Conservation (phyloP, 1,140 invertebrate species). For the Chironomus tepperi region DNA sequence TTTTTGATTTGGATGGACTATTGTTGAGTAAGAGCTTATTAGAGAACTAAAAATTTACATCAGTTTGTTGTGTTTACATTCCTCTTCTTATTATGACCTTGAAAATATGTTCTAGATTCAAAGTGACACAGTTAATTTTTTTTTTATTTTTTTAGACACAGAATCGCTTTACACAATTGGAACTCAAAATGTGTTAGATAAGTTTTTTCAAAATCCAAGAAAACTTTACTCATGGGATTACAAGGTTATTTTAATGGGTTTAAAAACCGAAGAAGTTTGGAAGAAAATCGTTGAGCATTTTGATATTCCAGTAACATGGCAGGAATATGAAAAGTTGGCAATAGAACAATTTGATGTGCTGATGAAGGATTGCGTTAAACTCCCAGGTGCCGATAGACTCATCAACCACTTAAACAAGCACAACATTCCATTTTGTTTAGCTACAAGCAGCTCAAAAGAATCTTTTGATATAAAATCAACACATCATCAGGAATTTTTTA, state of each 20-base stretch:
- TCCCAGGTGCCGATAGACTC: constrained; percentile 69
- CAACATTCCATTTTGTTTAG: constrained; percentile 75
- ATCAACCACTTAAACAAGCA: constrained; percentile 69
- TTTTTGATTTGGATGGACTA: constrained; percentile 78
- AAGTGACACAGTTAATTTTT: neutral
- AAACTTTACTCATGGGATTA: constrained; percentile 68
- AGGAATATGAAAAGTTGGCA: constrained; percentile 52
- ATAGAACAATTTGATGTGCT: constrained; percentile 40
- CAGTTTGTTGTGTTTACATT: too few relatives aligned
- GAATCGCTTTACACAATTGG: constrained; percentile 65
- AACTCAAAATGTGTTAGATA: constrained; percentile 54
- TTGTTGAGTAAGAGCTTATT: constrained; percentile 51
- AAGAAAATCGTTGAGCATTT: constrained; percentile 53
- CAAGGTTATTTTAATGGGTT: constrained; percentile 64
- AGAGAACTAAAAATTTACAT: neutral
- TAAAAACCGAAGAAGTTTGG: constrained; percentile 52
- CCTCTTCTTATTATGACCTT: too few relatives aligned
- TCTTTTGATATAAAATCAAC: constrained; percentile 71
- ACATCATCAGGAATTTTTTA: constrained; percentile 64
- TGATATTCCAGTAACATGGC: constrained; percentile 55
- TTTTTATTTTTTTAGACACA: constrained; percentile 51
- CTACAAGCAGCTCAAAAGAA: constrained; percentile 74
- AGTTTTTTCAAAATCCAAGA: constrained; percentile 44
- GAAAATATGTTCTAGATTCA: too few relatives aligned
- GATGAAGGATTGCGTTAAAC: constrained; percentile 46